Base-by-base conservation (phyloP, 2,888 invertebrate species). In the Phymatocera aterrima region DNA sequence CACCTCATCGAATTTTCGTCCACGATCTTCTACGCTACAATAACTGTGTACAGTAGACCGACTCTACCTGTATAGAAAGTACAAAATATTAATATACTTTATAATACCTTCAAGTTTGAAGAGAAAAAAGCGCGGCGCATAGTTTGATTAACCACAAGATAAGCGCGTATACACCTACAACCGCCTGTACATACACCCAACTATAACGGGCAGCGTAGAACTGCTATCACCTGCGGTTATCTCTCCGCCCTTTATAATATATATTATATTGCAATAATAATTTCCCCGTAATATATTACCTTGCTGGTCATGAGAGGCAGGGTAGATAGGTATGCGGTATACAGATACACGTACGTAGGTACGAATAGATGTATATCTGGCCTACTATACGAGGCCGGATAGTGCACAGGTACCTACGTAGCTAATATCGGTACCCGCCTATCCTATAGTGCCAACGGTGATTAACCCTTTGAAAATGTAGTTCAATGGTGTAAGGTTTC, bases 401-500 rank as follows among this genome's bases (percentile, higher is more conserved):
- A n/a, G n/a, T n/a, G n/a, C n/a, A n/a, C n/a, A n/a, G n/a, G n/a
- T n/a, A n/a, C n/a, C n/a, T n/a, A n/a, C n/a, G n/a, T n/a, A n/a
- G n/a, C n/a, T n/a, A n/a, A n/a, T n/a, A n/a, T n/a, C n/a, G n/a
- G n/a, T n/a, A 15, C 43, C 43, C 10, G 43, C 0, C 43, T 15
- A 51, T 18, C 51, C 51, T 51, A 54, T 15, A 54, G 40, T 21
- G 18, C 77, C 46, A 34, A 21, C 79, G 77, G 77, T 85, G 85
- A 85, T 85, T 85, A 84, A 84, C 80, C 83, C 81, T 81, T 80
- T 78, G 85, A 83, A 85, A 84, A 85, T 85, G 81, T 85, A 85
- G 85, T 80, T 81, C 85, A 85, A 83, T 80, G 81, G 85, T 85
- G 83, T 85, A 82, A 78, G 37, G 68, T 85, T 85, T 83, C 84